Evolutionary conservation across 2,888 invertebrate genomes (phyloP), one percentile per base, ranked within the genome.

Genomic region (Yponomeuta cagnagella): DNA sequence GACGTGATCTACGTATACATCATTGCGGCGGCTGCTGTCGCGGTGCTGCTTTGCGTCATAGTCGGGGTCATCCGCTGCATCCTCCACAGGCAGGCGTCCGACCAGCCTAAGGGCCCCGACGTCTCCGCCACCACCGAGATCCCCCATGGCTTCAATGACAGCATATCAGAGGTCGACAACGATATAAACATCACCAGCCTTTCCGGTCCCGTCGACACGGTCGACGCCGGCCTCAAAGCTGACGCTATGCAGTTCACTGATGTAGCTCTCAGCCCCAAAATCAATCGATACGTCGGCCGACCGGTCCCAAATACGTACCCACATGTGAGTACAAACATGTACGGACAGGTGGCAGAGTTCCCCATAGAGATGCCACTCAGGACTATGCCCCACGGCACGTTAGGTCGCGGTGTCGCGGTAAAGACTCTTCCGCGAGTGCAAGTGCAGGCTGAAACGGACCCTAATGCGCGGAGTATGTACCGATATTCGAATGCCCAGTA

Each of bases 1-100:
- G 96, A 96, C 82, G 94, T 96, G 76, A 95, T 97, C 84, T 96
- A 97, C 88, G 93, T 97, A 72, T 97, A 97, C 93, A 93, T 97
- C 82, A 95, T 96, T 75, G 94, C 96, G 75, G 96, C 95, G 74
- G 94, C 96, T 65, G 94, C 95, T 43, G 94, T 94, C 23, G 95
- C 95, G 15, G 89, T 97, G 48, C 85, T 97, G 6, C 89, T 97
- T 2, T 95, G 96, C 80, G 93, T 96, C 76, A 93, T 94, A 70
- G 90, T 96, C 72, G 94, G 96, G 69, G 94, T 96, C 73, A 94
- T 95, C 3, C 93, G 96, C 68, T 93, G 97, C 72, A 89, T 96
- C 70, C 89, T 96, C 76, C 95, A 94, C 79, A 94, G 95, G 72
- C 94, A 94, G 76, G 93, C 93, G 69, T 88, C 93, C 48, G 93